phyloP scores from a whole-genome alignment of 2,113 vertebrate genomes.

The Taxidea taxus region DNA sequence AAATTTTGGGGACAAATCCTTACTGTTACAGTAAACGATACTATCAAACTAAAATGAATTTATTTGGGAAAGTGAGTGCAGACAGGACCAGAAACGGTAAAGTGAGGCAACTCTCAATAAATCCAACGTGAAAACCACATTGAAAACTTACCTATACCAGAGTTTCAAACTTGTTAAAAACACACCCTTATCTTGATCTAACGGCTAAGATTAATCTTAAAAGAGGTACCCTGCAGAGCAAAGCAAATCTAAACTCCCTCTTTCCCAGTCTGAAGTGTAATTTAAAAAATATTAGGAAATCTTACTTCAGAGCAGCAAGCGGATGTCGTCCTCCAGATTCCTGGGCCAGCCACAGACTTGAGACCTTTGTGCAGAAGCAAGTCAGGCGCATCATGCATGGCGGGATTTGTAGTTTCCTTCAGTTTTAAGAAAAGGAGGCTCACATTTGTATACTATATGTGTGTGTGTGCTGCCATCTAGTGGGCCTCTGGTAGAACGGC shows the following conservation, averaged over 20 bases:
- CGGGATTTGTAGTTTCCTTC: constrained; percentile 76
- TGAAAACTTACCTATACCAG: neutral
- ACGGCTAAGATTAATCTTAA: neutral
- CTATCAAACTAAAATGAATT: neutral
- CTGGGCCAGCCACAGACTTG: neutral
- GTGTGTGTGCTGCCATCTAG: constrained; percentile 77
- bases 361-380: constrained; percentile 54
- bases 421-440: neutral
- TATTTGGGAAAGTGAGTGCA: neutral
- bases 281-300: neutral
- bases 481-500: neutral
- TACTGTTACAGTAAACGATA: neutral
- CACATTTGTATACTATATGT: rapidly evolving
- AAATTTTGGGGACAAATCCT: neutral
- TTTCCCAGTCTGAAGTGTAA: neutral
- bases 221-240: neutral
- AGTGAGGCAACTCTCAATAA: neutral
- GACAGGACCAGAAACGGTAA: neutral
- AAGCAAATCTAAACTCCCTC: neutral
- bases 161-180: neutral
- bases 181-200: neutral
- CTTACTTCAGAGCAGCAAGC: neutral
- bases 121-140: neutral
- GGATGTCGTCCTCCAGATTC: neutral
- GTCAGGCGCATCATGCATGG: neutral